phyloP scores from a whole-genome alignment of 1,140 invertebrate genomes.

The Carposina sasakii region DNA sequence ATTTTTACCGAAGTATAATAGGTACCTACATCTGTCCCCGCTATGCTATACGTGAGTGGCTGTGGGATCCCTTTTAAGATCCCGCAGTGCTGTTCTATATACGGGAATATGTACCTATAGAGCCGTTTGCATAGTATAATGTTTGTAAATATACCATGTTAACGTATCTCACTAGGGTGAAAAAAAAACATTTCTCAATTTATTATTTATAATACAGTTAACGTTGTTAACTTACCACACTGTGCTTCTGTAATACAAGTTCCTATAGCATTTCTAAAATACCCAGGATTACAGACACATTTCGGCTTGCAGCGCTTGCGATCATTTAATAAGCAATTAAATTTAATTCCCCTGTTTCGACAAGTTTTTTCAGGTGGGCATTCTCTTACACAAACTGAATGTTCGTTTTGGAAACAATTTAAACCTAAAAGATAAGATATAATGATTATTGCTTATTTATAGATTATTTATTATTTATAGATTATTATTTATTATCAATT shows the following conservation, averaged over 20 bases:
- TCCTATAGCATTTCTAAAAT: constrained; percentile 28
- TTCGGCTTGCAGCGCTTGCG: constrained; percentile 23
- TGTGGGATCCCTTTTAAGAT: too few relatives aligned
- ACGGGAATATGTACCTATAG: too few relatives aligned
- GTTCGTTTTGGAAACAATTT: constrained; percentile 25
- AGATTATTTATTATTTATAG: not conserved
- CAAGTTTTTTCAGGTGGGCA: constrained; percentile 43
- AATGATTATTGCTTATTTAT: not conserved
- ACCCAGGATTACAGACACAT: constrained; percentile 37
- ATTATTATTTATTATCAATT: too few relatives aligned
- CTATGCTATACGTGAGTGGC: too few relatives aligned
- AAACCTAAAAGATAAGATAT: not conserved
- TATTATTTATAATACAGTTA: too few relatives aligned
- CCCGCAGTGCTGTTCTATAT: too few relatives aligned
- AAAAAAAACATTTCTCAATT: too few relatives aligned
- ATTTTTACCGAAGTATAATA: too few relatives aligned
- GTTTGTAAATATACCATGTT: too few relatives aligned
- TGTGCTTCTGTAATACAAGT: constrained; percentile 26
- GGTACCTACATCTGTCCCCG: too few relatives aligned
- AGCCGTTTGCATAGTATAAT: too few relatives aligned
- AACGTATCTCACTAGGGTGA: too few relatives aligned
- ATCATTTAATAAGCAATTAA: constrained; percentile 21
- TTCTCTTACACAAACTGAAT: constrained; percentile 23
- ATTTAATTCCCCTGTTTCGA: constrained; percentile 25
- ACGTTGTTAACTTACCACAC: constrained; percentile 30